Conservation (phyloP, 1,140 invertebrate genomes). For the Sminthurides bifidus region DNA sequence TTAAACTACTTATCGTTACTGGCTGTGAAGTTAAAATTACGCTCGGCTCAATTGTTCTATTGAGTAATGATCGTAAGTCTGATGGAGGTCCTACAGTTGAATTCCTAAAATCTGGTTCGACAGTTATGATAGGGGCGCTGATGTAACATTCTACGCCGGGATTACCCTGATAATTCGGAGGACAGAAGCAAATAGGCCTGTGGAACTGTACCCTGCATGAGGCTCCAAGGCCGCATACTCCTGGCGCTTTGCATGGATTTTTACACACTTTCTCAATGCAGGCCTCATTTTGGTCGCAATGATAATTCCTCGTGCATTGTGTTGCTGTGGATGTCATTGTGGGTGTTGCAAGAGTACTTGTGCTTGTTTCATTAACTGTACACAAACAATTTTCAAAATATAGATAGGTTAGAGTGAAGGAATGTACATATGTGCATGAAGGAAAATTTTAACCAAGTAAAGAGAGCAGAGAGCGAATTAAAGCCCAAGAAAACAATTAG, state of each 20-base stretch:
- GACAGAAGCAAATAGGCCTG: conserved; percentile 38
- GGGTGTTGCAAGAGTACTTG: conserved; percentile 32
- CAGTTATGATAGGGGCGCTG: neutral
- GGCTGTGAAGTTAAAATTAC: neutral
- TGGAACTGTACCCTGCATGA: conserved; percentile 47
- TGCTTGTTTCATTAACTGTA: conserved; percentile 27
- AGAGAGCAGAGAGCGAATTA: neutral
- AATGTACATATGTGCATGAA: neutral
- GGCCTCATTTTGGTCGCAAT: conserved; percentile 51
- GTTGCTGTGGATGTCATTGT: conserved; percentile 32
- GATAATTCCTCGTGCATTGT: conserved; percentile 47
- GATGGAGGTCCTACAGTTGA: neutral
- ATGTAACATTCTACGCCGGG: conserved; percentile 19
- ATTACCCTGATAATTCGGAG: conserved; percentile 33
- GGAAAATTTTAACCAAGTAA: neutral
- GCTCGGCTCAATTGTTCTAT: neutral
- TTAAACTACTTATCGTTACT: neutral
- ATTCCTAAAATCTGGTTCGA: neutral
- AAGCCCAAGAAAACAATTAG: neutral
- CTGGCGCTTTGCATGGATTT: conserved; percentile 47
- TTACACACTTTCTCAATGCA: conserved; percentile 52
- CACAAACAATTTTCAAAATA: conserved; percentile 16
- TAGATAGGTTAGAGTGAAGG: too few relatives aligned
- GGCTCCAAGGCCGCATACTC: conserved; percentile 44
- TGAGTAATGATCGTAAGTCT: too few relatives aligned